Evolutionary conservation across 2,888 invertebrate species (phyloP).

Genomic region (Sussaba pulchella): DNA sequence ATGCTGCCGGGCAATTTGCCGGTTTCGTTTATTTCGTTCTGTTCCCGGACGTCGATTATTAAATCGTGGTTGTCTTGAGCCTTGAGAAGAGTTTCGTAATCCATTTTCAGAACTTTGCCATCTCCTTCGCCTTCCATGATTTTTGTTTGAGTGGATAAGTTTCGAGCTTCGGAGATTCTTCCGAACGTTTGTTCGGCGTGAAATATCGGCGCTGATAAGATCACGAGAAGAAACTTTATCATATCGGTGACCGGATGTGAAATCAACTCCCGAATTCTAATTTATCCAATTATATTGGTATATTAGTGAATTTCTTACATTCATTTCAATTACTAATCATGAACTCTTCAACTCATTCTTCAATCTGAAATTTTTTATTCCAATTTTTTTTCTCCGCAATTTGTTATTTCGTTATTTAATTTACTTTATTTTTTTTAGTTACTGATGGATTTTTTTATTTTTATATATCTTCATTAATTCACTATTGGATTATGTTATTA

Average conservation of each 20-base stretch:
- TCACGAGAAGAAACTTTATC: slow-evolving; percentile 8
- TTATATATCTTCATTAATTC: too few species aligned
- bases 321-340: too few species aligned
- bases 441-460: too few species aligned
- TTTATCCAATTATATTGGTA: not conserved
- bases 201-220: slow-evolving; percentile 9
- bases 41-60: slow-evolving; percentile 92
- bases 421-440: too few species aligned
- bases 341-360: too few species aligned
- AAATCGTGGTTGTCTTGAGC: slow-evolving; percentile 85
- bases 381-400: too few species aligned
- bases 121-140: slow-evolving; percentile 70
- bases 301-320: not conserved
- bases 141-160: slow-evolving; percentile 26
- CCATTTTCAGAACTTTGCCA: slow-evolving; percentile 65
- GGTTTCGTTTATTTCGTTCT: slow-evolving; percentile 88
- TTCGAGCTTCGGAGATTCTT: slow-evolving; percentile 36
- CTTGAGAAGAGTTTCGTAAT: slow-evolving; percentile 79
- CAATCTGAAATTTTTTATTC: too few species aligned
- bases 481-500: too few species aligned
- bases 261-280: not conserved
- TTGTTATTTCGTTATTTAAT: too few species aligned
- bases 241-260: slow-evolving; percentile 28
- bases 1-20: slow-evolving; percentile 91
- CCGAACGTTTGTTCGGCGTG: slow-evolving; percentile 34